phyloP scores from a whole-genome alignment of 2,888 invertebrate genomes.

The Pseudococcus longispinus region DNA sequence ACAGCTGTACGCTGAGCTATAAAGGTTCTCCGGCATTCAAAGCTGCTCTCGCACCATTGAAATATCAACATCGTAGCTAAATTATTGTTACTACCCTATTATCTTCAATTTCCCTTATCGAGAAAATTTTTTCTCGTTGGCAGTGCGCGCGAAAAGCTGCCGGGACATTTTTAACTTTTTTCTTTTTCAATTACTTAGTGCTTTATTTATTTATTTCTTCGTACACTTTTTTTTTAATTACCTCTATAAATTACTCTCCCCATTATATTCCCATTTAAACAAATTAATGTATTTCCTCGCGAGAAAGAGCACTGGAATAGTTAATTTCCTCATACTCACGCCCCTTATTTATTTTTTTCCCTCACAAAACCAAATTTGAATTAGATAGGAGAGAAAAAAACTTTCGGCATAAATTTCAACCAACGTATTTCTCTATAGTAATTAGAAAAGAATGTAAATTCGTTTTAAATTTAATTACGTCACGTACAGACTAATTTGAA shows the following conservation, averaged over 20 bases:
- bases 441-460: slow-evolving; percentile 51
- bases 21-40: not conserved
- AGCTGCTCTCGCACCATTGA: not conserved
- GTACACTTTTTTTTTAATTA: slow-evolving; percentile 43
- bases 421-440: slow-evolving; percentile 14
- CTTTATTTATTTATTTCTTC: slow-evolving; percentile 35
- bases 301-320: slow-evolving; percentile 12
- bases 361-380: slow-evolving; percentile 32
- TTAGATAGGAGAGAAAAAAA: slow-evolving; percentile 33
- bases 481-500: slow-evolving; percentile 29
- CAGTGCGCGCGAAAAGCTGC: not conserved
- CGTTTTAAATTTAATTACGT: slow-evolving; percentile 47
- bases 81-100: slow-evolving; percentile 12
- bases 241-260: slow-evolving; percentile 44
- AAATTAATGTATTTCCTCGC: slow-evolving; percentile 47
- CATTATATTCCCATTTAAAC: slow-evolving; percentile 49
- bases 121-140: slow-evolving; percentile 4
- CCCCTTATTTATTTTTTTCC: slow-evolving; percentile 5
- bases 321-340: slow-evolving; percentile 42
- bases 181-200: slow-evolving; percentile 25
- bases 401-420: slow-evolving; percentile 44
- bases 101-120: slow-evolving; percentile 31
- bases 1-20: not conserved
- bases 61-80: slow-evolving; percentile 7
- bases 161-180: slow-evolving; percentile 37